phyloP scores from a whole-genome alignment of 2,113 vertebrate genomes.

The Larimichthys crocea region DNA sequence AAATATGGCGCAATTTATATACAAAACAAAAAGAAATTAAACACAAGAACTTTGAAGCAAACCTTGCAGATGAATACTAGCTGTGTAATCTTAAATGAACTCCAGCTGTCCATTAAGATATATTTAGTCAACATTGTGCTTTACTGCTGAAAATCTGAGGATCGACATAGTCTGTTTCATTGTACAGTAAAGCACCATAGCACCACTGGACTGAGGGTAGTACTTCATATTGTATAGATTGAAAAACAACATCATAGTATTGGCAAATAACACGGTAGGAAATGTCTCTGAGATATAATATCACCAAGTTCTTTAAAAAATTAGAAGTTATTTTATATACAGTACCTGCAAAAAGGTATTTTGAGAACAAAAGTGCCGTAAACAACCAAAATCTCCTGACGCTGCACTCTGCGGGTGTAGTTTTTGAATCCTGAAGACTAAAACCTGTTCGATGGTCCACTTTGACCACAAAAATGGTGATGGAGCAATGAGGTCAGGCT shows the following conservation, averaged over 20 bases:
- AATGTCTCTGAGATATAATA: neutral
- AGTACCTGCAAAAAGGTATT: conserved; percentile 40
- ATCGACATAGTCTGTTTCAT: conserved; percentile 11
- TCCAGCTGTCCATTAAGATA: conserved; percentile 18
- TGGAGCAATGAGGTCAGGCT: conserved; percentile 28
- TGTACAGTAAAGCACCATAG: conserved; percentile 48
- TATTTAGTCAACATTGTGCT: conserved; percentile 25
- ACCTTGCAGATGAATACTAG: conserved; percentile 6
- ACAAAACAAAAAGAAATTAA: conserved; percentile 31
- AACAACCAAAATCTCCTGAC: neutral
- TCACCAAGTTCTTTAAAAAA: conserved; percentile 36
- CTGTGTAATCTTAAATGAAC: conserved; percentile 5
- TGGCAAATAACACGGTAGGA: neutral
- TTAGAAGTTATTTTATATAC: conserved; percentile 55
- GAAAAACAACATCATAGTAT: conserved; percentile 39
- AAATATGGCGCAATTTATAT: conserved; percentile 75
- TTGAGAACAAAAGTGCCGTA: conserved; percentile 36
- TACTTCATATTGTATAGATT: conserved; percentile 51
- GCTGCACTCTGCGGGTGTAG: neutral
- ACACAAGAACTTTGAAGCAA: neutral
- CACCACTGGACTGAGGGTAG: conserved; percentile 42
- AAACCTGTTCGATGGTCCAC: conserved; percentile 12
- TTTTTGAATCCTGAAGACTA: conserved; percentile 9
- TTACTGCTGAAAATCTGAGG: neutral
- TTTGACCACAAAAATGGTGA: neutral